phyloP scores from a whole-genome alignment of 1,140 invertebrate species.

The Halyomorpha halys region DNA sequence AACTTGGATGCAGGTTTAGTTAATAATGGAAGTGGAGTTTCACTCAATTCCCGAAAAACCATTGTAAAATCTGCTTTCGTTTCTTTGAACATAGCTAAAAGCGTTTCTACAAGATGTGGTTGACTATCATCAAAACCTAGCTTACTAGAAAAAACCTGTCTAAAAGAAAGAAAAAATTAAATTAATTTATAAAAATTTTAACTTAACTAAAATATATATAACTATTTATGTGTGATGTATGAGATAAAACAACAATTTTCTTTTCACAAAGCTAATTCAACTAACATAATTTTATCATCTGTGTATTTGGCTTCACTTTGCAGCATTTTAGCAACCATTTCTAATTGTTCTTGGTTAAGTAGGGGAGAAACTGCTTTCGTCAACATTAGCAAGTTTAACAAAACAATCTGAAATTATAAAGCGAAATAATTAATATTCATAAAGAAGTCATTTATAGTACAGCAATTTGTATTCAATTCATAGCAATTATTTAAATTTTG shows the following conservation, averaged over 20 bases:
- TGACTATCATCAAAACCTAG: constrained; percentile 40
- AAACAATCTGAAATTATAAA: constrained; percentile 39
- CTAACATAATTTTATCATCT: constrained; percentile 40
- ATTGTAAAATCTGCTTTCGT: constrained; percentile 52
- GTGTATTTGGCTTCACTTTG: constrained; percentile 35
- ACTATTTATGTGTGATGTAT: background rate
- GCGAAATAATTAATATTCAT: no score
- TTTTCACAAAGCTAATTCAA: constrained; percentile 5
- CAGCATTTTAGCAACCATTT: constrained; percentile 38
- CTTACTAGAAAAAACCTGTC: constrained; percentile 39
- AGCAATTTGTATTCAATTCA: no score
- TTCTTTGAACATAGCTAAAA: constrained; percentile 50
- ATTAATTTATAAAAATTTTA: background rate
- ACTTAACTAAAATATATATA: no score
- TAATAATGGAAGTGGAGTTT: constrained; percentile 39
- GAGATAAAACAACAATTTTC: background rate
- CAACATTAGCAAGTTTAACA: constrained; percentile 51
- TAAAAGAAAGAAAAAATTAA: constrained; percentile 29
- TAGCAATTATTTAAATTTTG: no score
- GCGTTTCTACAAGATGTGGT: constrained; percentile 41
- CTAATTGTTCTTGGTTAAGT: constrained; percentile 38
- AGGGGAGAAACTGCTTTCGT: constrained; percentile 43
- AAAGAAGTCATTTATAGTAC: no score
- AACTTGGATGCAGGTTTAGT: constrained; percentile 35
- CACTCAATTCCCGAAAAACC: constrained; percentile 47